phyloP scores from a whole-genome alignment of 1,140 invertebrate genomes.

The Lasaia peninsularis region DNA sequence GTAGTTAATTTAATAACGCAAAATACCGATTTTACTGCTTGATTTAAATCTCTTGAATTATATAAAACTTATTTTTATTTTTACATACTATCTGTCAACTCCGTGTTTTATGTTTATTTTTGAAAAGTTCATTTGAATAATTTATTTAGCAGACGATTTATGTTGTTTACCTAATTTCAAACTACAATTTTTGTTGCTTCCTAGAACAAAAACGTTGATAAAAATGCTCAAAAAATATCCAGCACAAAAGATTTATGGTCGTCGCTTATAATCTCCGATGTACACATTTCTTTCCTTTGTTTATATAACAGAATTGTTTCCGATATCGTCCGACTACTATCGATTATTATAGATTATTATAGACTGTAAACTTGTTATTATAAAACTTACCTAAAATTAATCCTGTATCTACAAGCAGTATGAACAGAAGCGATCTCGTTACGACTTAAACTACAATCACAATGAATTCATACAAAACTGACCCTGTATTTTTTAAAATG shows the following conservation, averaged over 20 bases:
- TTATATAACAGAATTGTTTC: neutral
- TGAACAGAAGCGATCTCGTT: slow-evolving; percentile 60
- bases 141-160: no score
- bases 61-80: no score
- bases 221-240: neutral
- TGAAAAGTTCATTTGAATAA: no score
- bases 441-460: slow-evolving; percentile 75
- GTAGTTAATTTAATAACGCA: no score
- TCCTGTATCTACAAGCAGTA: slow-evolving; percentile 59
- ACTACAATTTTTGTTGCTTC: no score
- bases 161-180: no score
- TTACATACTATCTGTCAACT: no score
- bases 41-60: no score
- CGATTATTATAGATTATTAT: no score
- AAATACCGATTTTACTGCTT: no score
- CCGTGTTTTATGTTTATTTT: no score
- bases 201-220: neutral
- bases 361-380: neutral
- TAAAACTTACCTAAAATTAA: slow-evolving; percentile 60
- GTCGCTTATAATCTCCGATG: neutral
- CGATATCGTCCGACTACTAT: neutral
- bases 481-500: slow-evolving; percentile 74
- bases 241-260: neutral
- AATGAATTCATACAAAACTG: slow-evolving; percentile 76
- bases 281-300: neutral